Evolutionary conservation across 2,888 invertebrate genomes (phyloP).

Genomic region (Brachyopa scutellaris): DNA sequence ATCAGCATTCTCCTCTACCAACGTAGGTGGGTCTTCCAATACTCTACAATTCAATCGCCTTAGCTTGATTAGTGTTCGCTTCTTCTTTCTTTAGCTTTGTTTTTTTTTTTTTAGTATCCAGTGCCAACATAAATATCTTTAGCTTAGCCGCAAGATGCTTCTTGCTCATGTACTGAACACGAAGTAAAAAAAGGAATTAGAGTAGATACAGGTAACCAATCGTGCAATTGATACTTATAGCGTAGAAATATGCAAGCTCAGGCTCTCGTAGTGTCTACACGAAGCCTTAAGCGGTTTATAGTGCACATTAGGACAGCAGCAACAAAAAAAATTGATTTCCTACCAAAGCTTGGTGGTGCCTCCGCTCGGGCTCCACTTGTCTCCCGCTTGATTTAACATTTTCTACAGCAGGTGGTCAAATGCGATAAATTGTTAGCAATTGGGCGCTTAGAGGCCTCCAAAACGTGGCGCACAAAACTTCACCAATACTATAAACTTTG

Average conservation of each 20-base stretch:
- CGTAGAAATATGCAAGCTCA: too few species aligned
- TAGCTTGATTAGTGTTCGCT: slow-evolving; percentile 8
- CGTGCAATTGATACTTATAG: too few species aligned
- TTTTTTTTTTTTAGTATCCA: too few species aligned
- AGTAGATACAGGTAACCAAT: not conserved
- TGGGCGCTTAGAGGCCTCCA: slow-evolving; percentile 36
- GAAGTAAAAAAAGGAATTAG: too few species aligned
- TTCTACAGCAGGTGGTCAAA: slow-evolving; percentile 60
- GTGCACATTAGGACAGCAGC: slow-evolving; percentile 25
- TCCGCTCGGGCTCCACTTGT: not conserved
- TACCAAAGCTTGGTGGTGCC: not conserved
- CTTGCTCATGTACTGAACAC: not conserved
- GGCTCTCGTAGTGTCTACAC: not conserved
- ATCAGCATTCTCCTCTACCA: slow-evolving; percentile 16
- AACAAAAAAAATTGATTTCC: slow-evolving; percentile 14
- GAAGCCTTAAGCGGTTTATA: slow-evolving; percentile 10
- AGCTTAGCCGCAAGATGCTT: slow-evolving; percentile 1
- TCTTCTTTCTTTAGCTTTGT: not conserved
- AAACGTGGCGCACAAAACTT: slow-evolving; percentile 4
- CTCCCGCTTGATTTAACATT: not conserved
- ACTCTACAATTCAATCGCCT: not conserved
- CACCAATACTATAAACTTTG: slow-evolving; percentile 10
- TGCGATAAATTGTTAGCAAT: slow-evolving; percentile 55
- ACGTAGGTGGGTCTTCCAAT: too few species aligned
- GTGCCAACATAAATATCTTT: slow-evolving; percentile 11